phyloP scores from a whole-genome alignment of 2,797 vertebrate species.

The Yasuhikotakia modesta region DNA sequence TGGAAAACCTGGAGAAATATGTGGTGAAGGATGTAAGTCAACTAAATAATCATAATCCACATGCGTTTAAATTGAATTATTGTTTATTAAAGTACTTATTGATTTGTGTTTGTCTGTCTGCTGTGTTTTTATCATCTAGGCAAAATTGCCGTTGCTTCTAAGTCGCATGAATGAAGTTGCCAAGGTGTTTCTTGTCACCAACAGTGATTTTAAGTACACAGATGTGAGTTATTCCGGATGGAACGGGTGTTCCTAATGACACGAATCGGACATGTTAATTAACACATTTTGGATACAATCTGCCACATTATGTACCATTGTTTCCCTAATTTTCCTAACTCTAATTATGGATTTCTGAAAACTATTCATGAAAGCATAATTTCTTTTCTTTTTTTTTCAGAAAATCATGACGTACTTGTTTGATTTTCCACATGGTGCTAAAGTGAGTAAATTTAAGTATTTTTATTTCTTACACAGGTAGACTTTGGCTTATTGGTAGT shows the following conservation, averaged over 20 bases:
- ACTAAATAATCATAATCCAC: background rate
- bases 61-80: background rate
- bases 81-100: background rate
- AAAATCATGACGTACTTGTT: constrained; percentile 99
- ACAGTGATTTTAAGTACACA: constrained; percentile 99
- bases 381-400: constrained; percentile 72
- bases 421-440: constrained; percentile 94
- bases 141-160: constrained; percentile 92
- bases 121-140: constrained; percentile 70
- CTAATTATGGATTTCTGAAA: too few relatives aligned
- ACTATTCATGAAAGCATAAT: too few relatives aligned
- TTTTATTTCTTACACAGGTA: too few relatives aligned
- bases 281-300: constrained; percentile 87
- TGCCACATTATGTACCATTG: constrained; percentile 67
- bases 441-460: too few relatives aligned
- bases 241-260: constrained; percentile 80
- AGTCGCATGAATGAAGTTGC: constrained; percentile 98
- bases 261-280: constrained; percentile 81
- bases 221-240: constrained; percentile 92
- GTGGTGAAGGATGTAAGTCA: constrained; percentile 97
- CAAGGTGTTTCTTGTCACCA: constrained; percentile 97
- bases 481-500: too few relatives aligned
- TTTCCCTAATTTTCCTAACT: too few relatives aligned
- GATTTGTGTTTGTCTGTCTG: background rate
- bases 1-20: constrained; percentile 95